Conservation (phyloP, 2,113 vertebrate genomes). For the Hemibagrus wyckioides region DNA sequence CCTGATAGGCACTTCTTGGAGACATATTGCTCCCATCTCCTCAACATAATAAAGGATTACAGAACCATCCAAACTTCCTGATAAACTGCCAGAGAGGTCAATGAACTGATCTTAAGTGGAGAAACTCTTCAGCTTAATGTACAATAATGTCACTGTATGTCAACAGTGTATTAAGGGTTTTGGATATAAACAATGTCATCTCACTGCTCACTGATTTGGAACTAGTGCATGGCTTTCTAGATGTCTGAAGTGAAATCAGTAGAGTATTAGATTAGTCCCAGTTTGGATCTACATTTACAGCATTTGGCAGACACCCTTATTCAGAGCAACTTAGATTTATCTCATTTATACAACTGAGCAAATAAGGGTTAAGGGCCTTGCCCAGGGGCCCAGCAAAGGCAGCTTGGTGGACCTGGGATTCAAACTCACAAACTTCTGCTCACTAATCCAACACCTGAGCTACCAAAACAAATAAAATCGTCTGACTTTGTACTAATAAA, state of each 20-base stretch:
- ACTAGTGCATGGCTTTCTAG: background rate
- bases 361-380: too few relatives aligned
- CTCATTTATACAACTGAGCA: too few relatives aligned
- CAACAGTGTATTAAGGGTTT: background rate
- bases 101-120: background rate
- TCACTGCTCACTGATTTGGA: background rate
- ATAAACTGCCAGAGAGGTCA: conserved; percentile 31
- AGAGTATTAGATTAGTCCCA: background rate
- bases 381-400: too few relatives aligned
- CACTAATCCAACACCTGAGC: too few relatives aligned
- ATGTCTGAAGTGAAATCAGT: background rate
- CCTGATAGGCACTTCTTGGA: conserved; percentile 4
- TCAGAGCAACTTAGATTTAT: too few relatives aligned
- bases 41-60: conserved; percentile 19
- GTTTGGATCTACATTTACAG: background rate
- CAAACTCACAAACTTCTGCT: too few relatives aligned
- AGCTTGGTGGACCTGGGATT: too few relatives aligned
- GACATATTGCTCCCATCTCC: conserved; percentile 38
- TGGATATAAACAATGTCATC: background rate
- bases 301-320: too few relatives aligned
- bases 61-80: background rate
- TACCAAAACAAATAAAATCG: too few relatives aligned
- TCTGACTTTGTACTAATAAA: background rate
- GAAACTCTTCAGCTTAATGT: conserved; percentile 5
- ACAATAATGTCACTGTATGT: background rate